Evolutionary conservation across 2,113 vertebrate genomes (phyloP).

Genomic region (Neomonachus schauinslandi): DNA sequence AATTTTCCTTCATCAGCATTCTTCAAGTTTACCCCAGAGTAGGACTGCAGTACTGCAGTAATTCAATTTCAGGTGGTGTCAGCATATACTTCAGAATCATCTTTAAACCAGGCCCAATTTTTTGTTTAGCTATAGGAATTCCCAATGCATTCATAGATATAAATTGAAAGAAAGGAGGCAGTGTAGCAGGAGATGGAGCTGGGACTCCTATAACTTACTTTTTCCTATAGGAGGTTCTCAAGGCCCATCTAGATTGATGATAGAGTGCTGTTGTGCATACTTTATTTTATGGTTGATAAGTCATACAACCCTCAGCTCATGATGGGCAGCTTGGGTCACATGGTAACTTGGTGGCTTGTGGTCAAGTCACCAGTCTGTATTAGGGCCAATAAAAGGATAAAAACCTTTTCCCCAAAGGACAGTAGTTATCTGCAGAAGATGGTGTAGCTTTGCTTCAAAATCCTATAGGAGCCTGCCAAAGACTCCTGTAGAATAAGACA

Average conservation of each 20-base stretch:
- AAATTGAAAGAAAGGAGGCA: background rate
- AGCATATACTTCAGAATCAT: background rate
- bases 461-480: background rate
- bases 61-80: background rate
- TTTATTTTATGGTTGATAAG: background rate
- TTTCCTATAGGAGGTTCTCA: background rate
- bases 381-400: background rate
- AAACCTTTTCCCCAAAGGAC: background rate
- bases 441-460: background rate
- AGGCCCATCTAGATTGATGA: background rate
- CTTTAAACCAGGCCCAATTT: background rate
- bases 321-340: background rate
- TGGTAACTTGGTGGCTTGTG: background rate
- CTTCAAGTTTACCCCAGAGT: background rate
- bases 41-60: background rate
- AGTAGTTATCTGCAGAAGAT: background rate
- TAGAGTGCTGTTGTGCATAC: background rate
- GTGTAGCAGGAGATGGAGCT: background rate
- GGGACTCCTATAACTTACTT: background rate
- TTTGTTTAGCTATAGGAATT: background rate
- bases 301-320: background rate
- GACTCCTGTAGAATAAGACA: background rate
- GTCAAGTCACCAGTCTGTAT: background rate
- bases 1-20: background rate
- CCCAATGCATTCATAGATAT: background rate